These are phyloP conservation scores for Sussaba pulchella DNA, from an alignment of 2,888 invertebrate genomes.

Conservation along the genomic window DNA sequence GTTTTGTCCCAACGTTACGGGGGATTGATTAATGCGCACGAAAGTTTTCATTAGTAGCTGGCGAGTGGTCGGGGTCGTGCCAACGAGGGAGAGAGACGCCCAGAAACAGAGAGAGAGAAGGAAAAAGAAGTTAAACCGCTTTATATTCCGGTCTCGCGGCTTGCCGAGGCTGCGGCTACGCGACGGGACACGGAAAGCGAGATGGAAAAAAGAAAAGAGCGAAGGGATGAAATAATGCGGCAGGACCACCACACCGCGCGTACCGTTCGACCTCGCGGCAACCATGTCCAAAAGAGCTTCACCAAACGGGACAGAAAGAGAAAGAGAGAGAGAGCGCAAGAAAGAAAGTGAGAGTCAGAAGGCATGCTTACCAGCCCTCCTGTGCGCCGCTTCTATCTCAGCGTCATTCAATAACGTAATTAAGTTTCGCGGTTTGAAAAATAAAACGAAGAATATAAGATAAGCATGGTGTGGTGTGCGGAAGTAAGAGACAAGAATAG, in stretches of 20 bases:
- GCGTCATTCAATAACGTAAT: conserved; percentile 78
- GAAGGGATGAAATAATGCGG: conserved; percentile 76
- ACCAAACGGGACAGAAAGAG: neutral
- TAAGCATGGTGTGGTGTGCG: conserved; percentile 13
- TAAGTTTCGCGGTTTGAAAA: conserved; percentile 70
- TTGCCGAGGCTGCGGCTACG: conserved; percentile 62
- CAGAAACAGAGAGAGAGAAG: conserved; percentile 23
- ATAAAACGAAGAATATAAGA: conserved; percentile 46
- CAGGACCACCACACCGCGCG: conserved; percentile 10
- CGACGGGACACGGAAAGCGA: conserved; percentile 32
- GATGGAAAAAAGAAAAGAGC: conserved; percentile 57
- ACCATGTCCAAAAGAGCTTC: conserved; percentile 46
- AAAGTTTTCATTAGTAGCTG: conserved; percentile 70
- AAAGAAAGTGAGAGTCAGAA: neutral
- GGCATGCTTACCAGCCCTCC: conserved; percentile 2
- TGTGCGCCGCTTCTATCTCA: conserved; percentile 58
- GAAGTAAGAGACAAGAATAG: conserved; percentile 9
- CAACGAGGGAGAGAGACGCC: conserved; percentile 28
- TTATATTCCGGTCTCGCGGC: conserved; percentile 72
- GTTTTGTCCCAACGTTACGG: conserved; percentile 35
- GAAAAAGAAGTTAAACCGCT: conserved; percentile 70
- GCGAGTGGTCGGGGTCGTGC: conserved; percentile 41
- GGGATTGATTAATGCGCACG: conserved; percentile 68
- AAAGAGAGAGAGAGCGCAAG: too few relatives aligned
- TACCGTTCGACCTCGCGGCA: conserved; percentile 25